Conservation (phyloP, 2,797 vertebrate species). For the Falco berigora region DNA sequence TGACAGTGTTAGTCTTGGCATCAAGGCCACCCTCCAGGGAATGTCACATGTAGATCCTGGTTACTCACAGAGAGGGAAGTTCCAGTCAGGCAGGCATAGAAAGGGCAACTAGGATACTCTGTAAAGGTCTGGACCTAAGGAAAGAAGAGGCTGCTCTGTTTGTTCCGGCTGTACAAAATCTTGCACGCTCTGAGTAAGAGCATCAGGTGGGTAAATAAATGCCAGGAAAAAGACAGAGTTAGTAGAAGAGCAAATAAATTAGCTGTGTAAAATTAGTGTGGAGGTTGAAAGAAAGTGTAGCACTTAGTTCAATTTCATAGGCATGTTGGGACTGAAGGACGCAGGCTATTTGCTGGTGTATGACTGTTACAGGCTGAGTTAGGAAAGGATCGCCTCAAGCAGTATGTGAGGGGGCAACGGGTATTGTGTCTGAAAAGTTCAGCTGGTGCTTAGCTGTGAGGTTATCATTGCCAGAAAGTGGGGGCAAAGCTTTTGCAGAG, state of each 20-base stretch:
- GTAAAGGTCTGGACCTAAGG: not conserved
- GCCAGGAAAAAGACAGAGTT: not conserved
- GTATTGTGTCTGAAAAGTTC: not conserved
- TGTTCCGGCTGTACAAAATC: not conserved
- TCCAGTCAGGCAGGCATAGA: not conserved
- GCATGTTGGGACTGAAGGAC: not conserved
- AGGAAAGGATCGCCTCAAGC: not conserved
- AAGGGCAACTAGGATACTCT: not conserved
- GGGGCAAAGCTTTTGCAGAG: not conserved
- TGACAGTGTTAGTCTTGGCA: constrained; percentile 10
- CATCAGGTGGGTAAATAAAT: not conserved
- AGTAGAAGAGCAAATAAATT: not conserved
- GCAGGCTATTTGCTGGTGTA: not conserved
- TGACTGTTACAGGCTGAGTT: not conserved
- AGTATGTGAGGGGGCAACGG: rapidly evolving
- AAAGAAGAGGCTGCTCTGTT: not conserved
- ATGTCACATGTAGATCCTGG: not conserved
- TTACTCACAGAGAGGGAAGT: not conserved
- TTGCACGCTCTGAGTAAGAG: not conserved
- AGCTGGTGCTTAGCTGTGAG: not conserved
- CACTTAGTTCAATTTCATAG: not conserved
- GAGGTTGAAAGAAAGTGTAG: not conserved
- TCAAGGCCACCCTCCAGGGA: not conserved
- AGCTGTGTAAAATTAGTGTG: not conserved
- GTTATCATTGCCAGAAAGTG: not conserved